These are phyloP conservation scores for Alethe castanea DNA, from an alignment of 2,113 vertebrate species.

Conservation along the genomic window DNA sequence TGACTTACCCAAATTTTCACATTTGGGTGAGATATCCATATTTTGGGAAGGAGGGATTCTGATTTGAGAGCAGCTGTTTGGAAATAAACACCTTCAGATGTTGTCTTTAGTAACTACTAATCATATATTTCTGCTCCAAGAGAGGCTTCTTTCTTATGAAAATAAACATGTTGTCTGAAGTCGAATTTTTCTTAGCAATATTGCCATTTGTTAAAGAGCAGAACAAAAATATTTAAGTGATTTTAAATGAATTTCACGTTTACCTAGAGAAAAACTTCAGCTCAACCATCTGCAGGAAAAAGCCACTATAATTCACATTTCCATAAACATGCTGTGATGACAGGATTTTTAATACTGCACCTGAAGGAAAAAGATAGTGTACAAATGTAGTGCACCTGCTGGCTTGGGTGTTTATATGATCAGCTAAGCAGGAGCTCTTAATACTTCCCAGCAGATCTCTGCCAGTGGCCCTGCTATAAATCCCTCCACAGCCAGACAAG, in stretches of 20 bases:
- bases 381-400: conserved; percentile 67
- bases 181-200: background rate
- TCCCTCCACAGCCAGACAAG: conserved; percentile 89
- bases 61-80: background rate
- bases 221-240: background rate
- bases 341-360: conserved; percentile 50
- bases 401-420: conserved; percentile 58
- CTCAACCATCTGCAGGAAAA: conserved; percentile 30
- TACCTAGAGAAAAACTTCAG: conserved; percentile 15
- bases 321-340: conserved; percentile 50
- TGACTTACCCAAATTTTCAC: background rate
- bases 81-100: background rate
- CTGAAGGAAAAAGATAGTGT: conserved; percentile 60
- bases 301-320: conserved; percentile 39
- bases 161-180: background rate
- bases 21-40: background rate
- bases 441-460: conserved; percentile 82
- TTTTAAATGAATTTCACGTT: conserved; percentile 26
- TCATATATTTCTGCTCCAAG: background rate
- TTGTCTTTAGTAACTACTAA: background rate
- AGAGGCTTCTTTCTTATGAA: background rate
- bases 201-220: background rate
- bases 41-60: background rate
- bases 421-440: conserved; percentile 55
- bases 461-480: conserved; percentile 82